A percentile compares a stretch with the other conserved stretches of the same genome.
Conservation (phyloP, 1,140 invertebrate genomes). For the Lordiphosa mommai region DNA sequence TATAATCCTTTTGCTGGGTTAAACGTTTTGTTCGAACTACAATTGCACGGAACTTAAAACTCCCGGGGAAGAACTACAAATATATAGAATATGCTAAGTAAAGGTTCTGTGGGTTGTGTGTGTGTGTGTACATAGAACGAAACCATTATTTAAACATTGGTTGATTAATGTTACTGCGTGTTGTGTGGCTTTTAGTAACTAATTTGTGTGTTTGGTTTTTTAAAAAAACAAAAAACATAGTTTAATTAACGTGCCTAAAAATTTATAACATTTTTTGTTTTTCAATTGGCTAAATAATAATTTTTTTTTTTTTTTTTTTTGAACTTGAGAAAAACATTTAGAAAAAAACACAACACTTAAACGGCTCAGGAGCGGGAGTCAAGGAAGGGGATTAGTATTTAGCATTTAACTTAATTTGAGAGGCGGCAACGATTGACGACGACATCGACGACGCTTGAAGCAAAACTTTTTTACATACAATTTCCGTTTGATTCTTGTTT, state of each 20-base stretch:
- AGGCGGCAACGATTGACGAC: conserved; percentile 29
- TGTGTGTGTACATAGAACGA: conserved; percentile 50
- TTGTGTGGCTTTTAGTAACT: conserved; percentile 51
- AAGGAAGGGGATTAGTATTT: conserved; percentile 40
- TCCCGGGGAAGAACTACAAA: conserved; percentile 56
- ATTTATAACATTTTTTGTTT: conserved; percentile 64
- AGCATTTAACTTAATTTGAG: conserved; percentile 62
- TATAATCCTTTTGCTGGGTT: conserved; percentile 19
- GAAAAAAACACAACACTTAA: conserved; percentile 44
- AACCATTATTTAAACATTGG: conserved; percentile 52
- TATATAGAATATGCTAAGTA: conserved; percentile 38
- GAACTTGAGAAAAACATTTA: no score
- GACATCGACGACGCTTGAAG: conserved; percentile 41
- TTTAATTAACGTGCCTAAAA: conserved; percentile 67
- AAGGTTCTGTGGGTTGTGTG: conserved; percentile 13
- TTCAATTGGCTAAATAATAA: conserved; percentile 71
- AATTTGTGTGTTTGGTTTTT: conserved; percentile 59
- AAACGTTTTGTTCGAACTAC: conserved; percentile 44
- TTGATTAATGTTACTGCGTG: conserved; percentile 22
- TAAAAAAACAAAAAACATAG: conserved; percentile 65
- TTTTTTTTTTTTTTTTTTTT: conserved; percentile 31
- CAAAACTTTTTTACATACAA: conserved; percentile 46
- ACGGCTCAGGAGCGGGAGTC: conserved; percentile 23
- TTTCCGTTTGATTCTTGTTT: conserved; percentile 40
- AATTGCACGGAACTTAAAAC: conserved; percentile 49